phyloP scores from a whole-genome alignment of 2,888 invertebrate species.

The Vesta saturnalis region DNA sequence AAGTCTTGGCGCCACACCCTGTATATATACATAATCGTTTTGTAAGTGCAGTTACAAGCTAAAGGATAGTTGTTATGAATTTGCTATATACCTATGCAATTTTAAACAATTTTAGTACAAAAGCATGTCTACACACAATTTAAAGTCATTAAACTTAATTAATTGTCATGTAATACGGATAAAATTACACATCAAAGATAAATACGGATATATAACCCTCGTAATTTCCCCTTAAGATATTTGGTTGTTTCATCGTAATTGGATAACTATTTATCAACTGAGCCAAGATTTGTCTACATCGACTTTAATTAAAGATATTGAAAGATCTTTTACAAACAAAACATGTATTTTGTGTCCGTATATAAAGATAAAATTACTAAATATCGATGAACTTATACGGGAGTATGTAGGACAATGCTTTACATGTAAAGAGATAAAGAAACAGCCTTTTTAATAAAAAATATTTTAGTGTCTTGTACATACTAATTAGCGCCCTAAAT shows the following conservation, averaged over 20 bases:
- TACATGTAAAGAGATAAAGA: not conserved
- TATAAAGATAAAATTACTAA: not conserved
- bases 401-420: too few relatives aligned
- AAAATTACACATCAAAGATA: conserved; percentile 10
- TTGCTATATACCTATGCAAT: too few relatives aligned
- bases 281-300: not conserved
- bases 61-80: too few relatives aligned
- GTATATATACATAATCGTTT: too few relatives aligned
- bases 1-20: too few relatives aligned
- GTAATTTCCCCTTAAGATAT: not conserved
- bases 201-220: not conserved
- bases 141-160: not conserved
- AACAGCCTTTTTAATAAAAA: not conserved
- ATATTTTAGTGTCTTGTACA: not conserved
- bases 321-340: not conserved
- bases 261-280: not conserved
- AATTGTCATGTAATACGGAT: not conserved
- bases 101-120: too few relatives aligned
- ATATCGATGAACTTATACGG: not conserved
- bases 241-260: conserved; percentile 1
- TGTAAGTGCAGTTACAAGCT: too few relatives aligned
- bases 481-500: not conserved
- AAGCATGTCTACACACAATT: not conserved
- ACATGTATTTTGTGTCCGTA: not conserved
- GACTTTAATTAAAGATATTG: conserved; percentile 3